Conservation (phyloP, 2,797 vertebrate species). For the Alfaro cultratus region DNA sequence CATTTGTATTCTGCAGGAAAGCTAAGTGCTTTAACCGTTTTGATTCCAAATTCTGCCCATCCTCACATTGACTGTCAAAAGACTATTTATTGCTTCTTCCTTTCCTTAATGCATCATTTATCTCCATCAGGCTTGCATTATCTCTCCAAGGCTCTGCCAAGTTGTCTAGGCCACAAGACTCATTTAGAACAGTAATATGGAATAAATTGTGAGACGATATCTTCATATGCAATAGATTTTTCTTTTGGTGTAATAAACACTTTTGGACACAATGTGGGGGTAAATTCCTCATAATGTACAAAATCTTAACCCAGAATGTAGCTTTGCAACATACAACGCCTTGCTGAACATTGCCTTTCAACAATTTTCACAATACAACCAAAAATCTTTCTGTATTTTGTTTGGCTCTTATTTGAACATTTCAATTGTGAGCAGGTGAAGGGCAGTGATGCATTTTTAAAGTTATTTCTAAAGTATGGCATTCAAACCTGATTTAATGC, state of each 20-base stretch:
- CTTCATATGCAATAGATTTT: conserved; percentile 9
- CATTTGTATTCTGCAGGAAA: conserved; percentile 5
- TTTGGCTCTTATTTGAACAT: background rate
- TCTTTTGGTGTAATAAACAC: background rate
- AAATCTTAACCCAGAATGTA: background rate
- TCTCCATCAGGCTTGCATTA: conserved; percentile 28
- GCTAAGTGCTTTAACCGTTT: background rate
- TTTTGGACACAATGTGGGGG: background rate
- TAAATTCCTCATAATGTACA: background rate
- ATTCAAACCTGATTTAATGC: background rate
- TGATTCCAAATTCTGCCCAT: conserved; percentile 30
- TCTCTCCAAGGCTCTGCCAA: background rate
- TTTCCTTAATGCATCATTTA: background rate
- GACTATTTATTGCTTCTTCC: conserved; percentile 7
- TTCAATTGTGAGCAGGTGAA: background rate
- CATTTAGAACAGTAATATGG: conserved; percentile 7
- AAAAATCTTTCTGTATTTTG: too few species aligned
- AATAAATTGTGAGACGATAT: background rate
- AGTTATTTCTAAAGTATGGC: background rate
- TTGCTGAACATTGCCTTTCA: background rate
- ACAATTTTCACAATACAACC: too few species aligned
- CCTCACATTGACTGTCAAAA: conserved; percentile 17
- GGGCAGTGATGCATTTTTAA: background rate
- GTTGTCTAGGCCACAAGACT: conserved; percentile 9
- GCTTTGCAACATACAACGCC: background rate